Base-by-base conservation (phyloP, 2,888 invertebrate genomes). In the Plutella xylostella region DNA sequence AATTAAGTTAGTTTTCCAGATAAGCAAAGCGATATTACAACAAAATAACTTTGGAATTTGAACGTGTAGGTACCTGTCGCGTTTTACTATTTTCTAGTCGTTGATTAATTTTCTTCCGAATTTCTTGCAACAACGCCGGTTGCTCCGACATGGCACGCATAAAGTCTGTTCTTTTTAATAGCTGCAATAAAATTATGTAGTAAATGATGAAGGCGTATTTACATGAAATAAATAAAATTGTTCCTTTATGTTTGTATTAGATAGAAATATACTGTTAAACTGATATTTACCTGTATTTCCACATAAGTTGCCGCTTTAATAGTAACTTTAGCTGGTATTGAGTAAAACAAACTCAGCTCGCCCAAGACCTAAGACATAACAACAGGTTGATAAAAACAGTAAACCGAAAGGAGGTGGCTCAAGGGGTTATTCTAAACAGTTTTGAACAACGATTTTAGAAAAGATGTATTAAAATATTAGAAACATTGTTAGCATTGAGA, bases 241-340 rank as follows among this genome's bases (percentile, higher is more conserved):
- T n/a, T n/a, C n/a, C n/a, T n/a, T n/a, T n/a, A n/a, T n/a, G n/a
- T n/a, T n/a, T n/a, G n/a, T 28, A 28, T 28, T 28, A n/a, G 3
- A 2, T 28, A 28, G 28, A 3, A 28, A 12, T 3, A 12, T 3
- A 6, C n/a, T 28, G 9, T 4, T 3, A 28, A 28, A 2, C 11
- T 3, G 9, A 28, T 28, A 3, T 31, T 43, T 51, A 65, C 82
- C 71, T 83, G 82, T 41, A 82, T 46, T 59, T 84, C 83, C n/a
- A 82, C 77, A 50, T 83, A 83, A 46, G 82, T 77, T 41, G 83
- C 83, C 11, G 83, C 83, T 59, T 74, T 73, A 37, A 80, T 72
- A 0, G 82, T 80, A 42, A 82, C 82, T 63, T 84, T 84, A 31
- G 82, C 64, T 30, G 83, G 82, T 48, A 82, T 73, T 21, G 82